Evolutionary conservation across 2,113 vertebrate species (phyloP).

Genomic region (Sturnus vulgaris): DNA sequence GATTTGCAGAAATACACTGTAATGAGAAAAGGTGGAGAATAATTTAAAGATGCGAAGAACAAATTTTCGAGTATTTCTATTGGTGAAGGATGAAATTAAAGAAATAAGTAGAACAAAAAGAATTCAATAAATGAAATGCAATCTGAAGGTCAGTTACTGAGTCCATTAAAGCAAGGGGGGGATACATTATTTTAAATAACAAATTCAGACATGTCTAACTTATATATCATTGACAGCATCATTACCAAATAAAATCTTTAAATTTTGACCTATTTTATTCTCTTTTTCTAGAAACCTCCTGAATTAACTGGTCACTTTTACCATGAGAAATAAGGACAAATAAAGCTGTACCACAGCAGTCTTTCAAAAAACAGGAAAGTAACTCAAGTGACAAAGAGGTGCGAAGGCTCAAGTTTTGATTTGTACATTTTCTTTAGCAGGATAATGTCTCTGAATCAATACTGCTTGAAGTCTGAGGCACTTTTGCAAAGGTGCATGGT

Average conservation of each 20-base stretch:
- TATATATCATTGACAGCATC: not conserved
- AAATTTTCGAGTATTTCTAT: not conserved
- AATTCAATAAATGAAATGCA: not conserved
- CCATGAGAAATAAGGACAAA: not conserved
- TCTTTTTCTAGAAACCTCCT: not conserved
- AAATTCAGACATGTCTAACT: not conserved
- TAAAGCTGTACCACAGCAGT: not conserved
- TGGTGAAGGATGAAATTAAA: slow-evolving; percentile 7
- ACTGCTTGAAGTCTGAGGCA: not conserved
- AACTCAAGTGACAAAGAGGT: not conserved
- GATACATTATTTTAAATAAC: not conserved
- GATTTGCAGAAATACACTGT: not conserved
- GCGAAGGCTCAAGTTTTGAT: not conserved
- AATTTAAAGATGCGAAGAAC: not conserved
- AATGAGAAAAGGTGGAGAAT: not conserved
- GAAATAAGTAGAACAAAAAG: not conserved
- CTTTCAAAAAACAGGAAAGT: not conserved
- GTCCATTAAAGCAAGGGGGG: not conserved
- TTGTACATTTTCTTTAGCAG: not conserved
- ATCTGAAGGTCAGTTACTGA: not conserved
- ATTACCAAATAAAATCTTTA: not conserved
- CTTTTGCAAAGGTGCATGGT: rapidly evolving
- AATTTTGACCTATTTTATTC: not conserved
- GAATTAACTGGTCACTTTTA: not conserved
- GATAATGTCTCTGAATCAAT: not conserved